Evolutionary conservation across 2,797 vertebrate species (phyloP).

Genomic region (Petrocephalus schoutedeni): DNA sequence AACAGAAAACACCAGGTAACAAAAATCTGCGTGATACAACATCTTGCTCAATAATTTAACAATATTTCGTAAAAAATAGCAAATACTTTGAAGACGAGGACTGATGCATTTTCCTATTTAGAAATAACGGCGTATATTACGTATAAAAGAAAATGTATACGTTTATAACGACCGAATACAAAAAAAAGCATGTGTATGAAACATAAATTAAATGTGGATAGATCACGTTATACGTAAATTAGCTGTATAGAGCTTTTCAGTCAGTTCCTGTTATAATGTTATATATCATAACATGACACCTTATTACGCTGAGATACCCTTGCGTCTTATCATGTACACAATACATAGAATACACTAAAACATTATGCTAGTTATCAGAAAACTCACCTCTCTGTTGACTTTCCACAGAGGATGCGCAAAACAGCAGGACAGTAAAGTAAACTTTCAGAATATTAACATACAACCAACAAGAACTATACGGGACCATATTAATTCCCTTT

Average conservation of each 20-base stretch:
- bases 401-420: background rate
- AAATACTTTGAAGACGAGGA: background rate
- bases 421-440: background rate
- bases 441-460: background rate
- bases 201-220: background rate
- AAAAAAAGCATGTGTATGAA: background rate
- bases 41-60: background rate
- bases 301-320: background rate
- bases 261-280: background rate
- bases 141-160: background rate
- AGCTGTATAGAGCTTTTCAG: background rate
- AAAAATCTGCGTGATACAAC: background rate
- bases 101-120: background rate
- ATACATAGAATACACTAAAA: background rate
- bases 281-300: background rate
- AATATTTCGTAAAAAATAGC: background rate
- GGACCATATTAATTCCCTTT: background rate
- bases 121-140: background rate
- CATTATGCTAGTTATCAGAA: background rate
- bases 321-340: background rate
- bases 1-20: background rate
- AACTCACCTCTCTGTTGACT: slow-evolving; percentile 1
- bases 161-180: background rate
- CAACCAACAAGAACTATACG: background rate
- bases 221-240: background rate